Evolutionary conservation across 2,797 vertebrate species (phyloP).

Genomic region (Botia almorhae): DNA sequence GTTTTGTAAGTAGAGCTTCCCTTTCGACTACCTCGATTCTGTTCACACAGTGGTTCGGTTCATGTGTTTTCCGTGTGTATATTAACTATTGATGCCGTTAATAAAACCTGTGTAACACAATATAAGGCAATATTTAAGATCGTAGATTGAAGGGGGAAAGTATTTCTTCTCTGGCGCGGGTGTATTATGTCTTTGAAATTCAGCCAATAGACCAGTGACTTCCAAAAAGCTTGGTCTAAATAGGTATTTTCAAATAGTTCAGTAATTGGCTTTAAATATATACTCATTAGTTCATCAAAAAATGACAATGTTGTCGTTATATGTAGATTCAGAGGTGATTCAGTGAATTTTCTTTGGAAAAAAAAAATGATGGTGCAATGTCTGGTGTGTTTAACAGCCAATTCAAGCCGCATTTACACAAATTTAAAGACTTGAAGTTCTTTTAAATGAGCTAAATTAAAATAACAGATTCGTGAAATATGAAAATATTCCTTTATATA

Average conservation of each 20-base stretch:
- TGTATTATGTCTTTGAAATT: conserved; percentile 33
- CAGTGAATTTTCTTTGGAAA: background rate
- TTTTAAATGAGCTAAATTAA: conserved; percentile 28
- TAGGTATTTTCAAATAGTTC: background rate
- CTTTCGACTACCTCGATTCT: conserved; percentile 89
- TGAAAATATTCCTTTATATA: background rate
- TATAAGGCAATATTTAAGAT: conserved; percentile 29
- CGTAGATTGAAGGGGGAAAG: conserved; percentile 2
- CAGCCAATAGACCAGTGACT: conserved; percentile 24
- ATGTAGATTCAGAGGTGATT: conserved; percentile 24
- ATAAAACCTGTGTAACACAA: conserved; percentile 19
- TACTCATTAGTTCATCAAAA: conserved; percentile 19
- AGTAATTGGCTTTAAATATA: conserved; percentile 25
- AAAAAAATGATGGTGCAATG: conserved; percentile 7
- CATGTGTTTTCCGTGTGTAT: conserved; percentile 33
- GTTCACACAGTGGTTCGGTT: conserved; percentile 57
- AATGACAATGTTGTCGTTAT: conserved; percentile 13
- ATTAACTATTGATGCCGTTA: conserved; percentile 6
- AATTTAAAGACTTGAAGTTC: conserved; percentile 29
- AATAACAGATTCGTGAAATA: conserved; percentile 8
- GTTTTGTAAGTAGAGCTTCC: conserved; percentile 80
- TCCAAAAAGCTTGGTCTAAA: background rate
- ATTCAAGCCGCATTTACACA: conserved; percentile 25
- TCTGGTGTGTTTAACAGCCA: conserved; percentile 22
- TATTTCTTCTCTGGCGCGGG: conserved; percentile 16